Conservation (phyloP, 2,113 vertebrate species). For the Mola mola region DNA sequence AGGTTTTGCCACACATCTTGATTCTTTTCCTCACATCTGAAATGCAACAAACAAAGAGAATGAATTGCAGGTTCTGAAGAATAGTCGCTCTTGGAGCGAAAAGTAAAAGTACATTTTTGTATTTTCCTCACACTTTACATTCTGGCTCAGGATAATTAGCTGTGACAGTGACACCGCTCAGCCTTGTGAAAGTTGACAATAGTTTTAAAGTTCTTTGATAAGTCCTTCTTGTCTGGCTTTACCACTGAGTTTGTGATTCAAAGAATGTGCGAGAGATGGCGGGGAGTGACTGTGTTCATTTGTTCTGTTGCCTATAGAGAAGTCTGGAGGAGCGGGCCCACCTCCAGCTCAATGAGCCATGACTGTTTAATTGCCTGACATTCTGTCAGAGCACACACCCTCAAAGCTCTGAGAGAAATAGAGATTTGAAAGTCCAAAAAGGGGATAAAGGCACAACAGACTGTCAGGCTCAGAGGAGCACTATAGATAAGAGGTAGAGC, state of each 20-base stretch:
- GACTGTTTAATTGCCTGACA: slow-evolving; percentile 81
- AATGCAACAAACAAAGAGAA: not conserved
- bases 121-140: slow-evolving; percentile 59
- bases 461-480: slow-evolving; percentile 58
- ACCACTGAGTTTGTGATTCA: slow-evolving; percentile 44
- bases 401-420: slow-evolving; percentile 66
- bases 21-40: no score
- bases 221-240: slow-evolving; percentile 58
- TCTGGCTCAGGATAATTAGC: slow-evolving; percentile 59
- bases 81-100: no score
- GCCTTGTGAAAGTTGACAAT: slow-evolving; percentile 58
- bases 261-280: slow-evolving; percentile 41
- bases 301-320: slow-evolving; percentile 58
- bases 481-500: slow-evolving; percentile 65
- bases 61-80: no score
- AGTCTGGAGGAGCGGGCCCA: slow-evolving; percentile 66
- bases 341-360: slow-evolving; percentile 78
- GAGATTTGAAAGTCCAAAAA: slow-evolving; percentile 76
- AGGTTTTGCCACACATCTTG: no score
- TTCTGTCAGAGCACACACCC: slow-evolving; percentile 75
- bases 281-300: slow-evolving; percentile 48
- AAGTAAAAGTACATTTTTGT: slow-evolving; percentile 52
- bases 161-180: slow-evolving; percentile 59
- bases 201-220: slow-evolving; percentile 72
- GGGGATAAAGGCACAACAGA: slow-evolving; percentile 69